phyloP scores from a whole-genome alignment of 2,888 invertebrate species.

The Diadegma fenestrale region DNA sequence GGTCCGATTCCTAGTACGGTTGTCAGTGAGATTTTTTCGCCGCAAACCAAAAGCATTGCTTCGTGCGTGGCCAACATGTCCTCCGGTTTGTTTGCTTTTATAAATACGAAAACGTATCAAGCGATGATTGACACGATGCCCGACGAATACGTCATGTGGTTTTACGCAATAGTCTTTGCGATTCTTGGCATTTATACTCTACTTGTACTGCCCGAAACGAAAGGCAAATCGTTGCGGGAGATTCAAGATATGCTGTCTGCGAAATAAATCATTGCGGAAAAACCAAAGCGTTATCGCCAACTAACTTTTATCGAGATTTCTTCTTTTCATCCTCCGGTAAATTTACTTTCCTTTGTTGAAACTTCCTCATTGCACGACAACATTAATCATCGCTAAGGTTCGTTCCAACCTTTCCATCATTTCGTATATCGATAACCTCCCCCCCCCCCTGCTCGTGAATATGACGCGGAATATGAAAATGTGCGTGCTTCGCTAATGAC shows the following conservation, averaged over 20 bases:
- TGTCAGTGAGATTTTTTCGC: constrained; percentile 78
- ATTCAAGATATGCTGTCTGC: constrained; percentile 76
- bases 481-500: not conserved
- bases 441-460: no score
- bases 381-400: not conserved
- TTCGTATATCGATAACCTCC: not conserved
- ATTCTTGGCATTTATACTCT: constrained; percentile 64
- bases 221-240: constrained; percentile 78
- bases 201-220: constrained; percentile 78
- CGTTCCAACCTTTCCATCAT: not conserved
- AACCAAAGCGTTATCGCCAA: not conserved
- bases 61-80: constrained; percentile 74
- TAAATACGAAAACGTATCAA: constrained; percentile 76
- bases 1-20: constrained; percentile 76
- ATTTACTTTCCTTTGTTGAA: not conserved
- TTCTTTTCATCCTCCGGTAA: not conserved
- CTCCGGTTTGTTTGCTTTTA: constrained; percentile 76
- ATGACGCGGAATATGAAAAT: not conserved
- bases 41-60: constrained; percentile 76
- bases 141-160: constrained; percentile 75
- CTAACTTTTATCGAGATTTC: not conserved
- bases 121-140: constrained; percentile 73
- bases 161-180: constrained; percentile 71
- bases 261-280: constrained; percentile 43
- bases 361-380: not conserved